These are phyloP conservation scores for Xanthorhoe designata DNA, from an alignment of 2,888 invertebrate genomes.

Conservation along the genomic window DNA sequence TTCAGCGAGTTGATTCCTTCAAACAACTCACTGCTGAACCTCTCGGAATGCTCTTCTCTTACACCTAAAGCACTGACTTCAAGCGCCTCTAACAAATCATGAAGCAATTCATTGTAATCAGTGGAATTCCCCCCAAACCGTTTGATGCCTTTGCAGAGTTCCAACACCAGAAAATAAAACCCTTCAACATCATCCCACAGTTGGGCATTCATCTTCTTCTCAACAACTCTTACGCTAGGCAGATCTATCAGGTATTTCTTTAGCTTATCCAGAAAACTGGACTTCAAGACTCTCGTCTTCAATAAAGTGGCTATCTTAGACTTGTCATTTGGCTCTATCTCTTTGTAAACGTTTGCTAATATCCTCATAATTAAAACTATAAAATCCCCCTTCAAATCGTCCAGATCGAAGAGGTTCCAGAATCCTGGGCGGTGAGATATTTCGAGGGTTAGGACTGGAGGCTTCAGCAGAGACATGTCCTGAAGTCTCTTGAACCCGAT, in stretches of 20 bases:
- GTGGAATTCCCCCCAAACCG: slow-evolving; percentile 56
- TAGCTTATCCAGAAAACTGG: slow-evolving; percentile 65
- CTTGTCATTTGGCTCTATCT: slow-evolving; percentile 63
- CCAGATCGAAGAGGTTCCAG: slow-evolving; percentile 71
- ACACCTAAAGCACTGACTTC: slow-evolving; percentile 68
- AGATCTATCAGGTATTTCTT: slow-evolving; percentile 62
- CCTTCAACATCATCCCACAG: slow-evolving; percentile 76
- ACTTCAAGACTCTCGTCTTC: slow-evolving; percentile 63
- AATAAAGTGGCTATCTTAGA: slow-evolving; percentile 66
- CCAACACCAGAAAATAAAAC: slow-evolving; percentile 63
- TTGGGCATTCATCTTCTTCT: slow-evolving; percentile 72
- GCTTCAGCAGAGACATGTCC: slow-evolving; percentile 69
- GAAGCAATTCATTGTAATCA: slow-evolving; percentile 55
- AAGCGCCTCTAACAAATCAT: slow-evolving; percentile 62
- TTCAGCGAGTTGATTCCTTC: slow-evolving; percentile 56
- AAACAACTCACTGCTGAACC: slow-evolving; percentile 78
- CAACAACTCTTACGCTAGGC: slow-evolving; percentile 66
- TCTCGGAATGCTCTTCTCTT: slow-evolving; percentile 68
- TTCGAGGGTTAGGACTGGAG: slow-evolving; percentile 71
- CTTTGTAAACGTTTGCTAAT: slow-evolving; percentile 69
- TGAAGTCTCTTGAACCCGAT: slow-evolving; percentile 78
- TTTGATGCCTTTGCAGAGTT: slow-evolving; percentile 67
- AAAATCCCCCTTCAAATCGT: slow-evolving; percentile 75
- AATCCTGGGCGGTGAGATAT: slow-evolving; percentile 76
- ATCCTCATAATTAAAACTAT: slow-evolving; percentile 78